These are phyloP conservation scores for Varecia variegata DNA, from an alignment of 2,797 vertebrate genomes.

Conservation along the genomic window DNA sequence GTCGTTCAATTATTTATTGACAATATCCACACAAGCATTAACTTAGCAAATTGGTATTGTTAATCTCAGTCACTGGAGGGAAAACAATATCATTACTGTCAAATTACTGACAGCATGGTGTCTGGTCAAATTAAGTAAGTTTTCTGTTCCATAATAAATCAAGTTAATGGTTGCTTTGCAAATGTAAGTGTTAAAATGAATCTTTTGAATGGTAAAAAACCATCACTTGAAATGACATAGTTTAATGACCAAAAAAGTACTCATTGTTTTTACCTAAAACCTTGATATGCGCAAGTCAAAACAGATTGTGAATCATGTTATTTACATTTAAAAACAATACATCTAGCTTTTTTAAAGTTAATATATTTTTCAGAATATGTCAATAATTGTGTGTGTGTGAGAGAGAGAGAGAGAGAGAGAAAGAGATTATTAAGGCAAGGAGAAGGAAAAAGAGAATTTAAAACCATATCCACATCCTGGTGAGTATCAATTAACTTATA, in stretches of 20 bases:
- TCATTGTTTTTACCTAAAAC: neutral
- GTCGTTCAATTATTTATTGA: slow-evolving; percentile 56
- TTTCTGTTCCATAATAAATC: slow-evolving; percentile 62
- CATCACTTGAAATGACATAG: neutral
- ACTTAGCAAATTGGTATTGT: slow-evolving; percentile 52
- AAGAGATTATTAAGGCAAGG: neutral
- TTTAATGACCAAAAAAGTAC: slow-evolving; percentile 40
- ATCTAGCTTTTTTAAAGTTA: neutral
- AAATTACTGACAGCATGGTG: slow-evolving; percentile 69
- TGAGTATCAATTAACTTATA: neutral
- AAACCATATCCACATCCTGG: neutral
- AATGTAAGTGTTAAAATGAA: slow-evolving; percentile 48
- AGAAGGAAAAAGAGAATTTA: neutral
- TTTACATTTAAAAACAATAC: neutral
- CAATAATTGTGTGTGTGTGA: neutral
- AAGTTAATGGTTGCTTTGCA: slow-evolving; percentile 49
- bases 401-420: neutral
- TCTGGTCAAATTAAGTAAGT: slow-evolving; percentile 69
- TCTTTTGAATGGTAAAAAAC: slow-evolving; percentile 1
- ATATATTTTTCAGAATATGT: neutral
- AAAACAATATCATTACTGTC: slow-evolving; percentile 59
- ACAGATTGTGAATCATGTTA: neutral
- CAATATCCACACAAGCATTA: slow-evolving; percentile 44
- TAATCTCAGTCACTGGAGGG: slow-evolving; percentile 48
- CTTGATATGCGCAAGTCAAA: neutral